Evolutionary conservation across 2,113 vertebrate genomes (phyloP).

Genomic region (Antidorcas marsupialis): DNA sequence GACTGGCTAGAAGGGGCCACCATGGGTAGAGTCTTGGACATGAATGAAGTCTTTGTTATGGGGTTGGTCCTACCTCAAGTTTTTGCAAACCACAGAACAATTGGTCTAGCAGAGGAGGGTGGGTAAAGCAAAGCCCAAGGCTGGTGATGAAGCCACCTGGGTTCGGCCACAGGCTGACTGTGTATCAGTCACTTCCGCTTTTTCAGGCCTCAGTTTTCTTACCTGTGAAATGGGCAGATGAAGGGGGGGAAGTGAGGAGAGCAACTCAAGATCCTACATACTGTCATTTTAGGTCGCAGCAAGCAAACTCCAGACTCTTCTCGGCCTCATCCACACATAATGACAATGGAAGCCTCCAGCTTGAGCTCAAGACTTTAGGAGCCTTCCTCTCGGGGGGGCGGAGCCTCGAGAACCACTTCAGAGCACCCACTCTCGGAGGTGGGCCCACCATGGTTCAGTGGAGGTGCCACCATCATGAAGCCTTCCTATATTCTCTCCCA

Average conservation of each 20-base stretch:
- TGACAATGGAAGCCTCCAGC: too few species aligned
- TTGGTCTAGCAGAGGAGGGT: fast-evolving
- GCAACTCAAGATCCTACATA: too few species aligned
- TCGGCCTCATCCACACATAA: fast-evolving
- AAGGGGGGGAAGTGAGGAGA: not conserved
- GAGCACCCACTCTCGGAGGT: not conserved
- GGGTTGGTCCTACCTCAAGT: not conserved
- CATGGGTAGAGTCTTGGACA: not conserved
- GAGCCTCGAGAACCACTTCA: not conserved
- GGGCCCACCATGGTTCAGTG: not conserved
- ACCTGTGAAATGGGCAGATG: not conserved
- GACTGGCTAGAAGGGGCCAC: not conserved
- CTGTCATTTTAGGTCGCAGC: not conserved
- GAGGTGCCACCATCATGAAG: not conserved
- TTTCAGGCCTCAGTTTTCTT: not conserved
- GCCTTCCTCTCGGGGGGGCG: fast-evolving
- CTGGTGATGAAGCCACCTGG: not conserved
- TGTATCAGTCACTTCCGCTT: too few species aligned
- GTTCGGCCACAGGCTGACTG: not conserved
- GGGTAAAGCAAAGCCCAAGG: too few species aligned
- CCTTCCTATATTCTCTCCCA: not conserved
- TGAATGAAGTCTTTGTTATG: not conserved
- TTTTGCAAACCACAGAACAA: too few species aligned
- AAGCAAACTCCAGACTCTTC: not conserved
- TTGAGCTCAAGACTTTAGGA: not conserved